These are phyloP conservation scores for Nymphicus hollandicus DNA, from an alignment of 2,113 vertebrate species.

Conservation along the genomic window DNA sequence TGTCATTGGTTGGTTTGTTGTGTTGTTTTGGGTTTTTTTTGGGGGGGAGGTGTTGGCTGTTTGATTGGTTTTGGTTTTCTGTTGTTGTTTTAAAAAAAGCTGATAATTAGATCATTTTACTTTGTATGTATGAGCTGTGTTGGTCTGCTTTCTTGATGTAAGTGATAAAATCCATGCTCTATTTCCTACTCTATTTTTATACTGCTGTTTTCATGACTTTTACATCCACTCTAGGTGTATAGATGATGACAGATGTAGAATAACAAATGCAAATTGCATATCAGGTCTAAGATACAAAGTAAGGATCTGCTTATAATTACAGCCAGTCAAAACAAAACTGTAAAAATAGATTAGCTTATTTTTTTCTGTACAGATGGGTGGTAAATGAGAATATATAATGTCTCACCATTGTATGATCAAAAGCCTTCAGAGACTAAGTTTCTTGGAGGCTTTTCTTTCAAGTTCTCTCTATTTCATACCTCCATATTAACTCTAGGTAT, in stretches of 20 bases:
- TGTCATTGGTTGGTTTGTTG: not conserved
- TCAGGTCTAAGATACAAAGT: not conserved
- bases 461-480: not conserved
- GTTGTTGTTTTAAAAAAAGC: not conserved
- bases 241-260: not conserved
- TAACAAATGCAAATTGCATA: not conserved
- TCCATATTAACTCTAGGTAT: not conserved
- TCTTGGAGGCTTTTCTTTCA: not conserved
- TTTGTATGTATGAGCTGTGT: not conserved
- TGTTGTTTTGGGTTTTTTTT: not conserved
- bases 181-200: not conserved
- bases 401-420: not conserved
- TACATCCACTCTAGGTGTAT: not conserved
- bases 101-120: not conserved
- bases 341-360: not conserved
- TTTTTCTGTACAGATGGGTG: not conserved
- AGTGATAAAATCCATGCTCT: not conserved
- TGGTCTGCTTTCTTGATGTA: not conserved
- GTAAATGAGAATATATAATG: not conserved
- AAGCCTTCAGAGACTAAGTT: not conserved
- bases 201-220: not conserved
- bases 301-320: not conserved
- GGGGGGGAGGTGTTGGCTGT: not conserved
- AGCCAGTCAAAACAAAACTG: not conserved
- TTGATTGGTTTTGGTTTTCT: not conserved